Evolutionary conservation across 2,113 vertebrate genomes (phyloP), one percentile per base, ranked within the genome.

Genomic region (Proteles cristata): DNA sequence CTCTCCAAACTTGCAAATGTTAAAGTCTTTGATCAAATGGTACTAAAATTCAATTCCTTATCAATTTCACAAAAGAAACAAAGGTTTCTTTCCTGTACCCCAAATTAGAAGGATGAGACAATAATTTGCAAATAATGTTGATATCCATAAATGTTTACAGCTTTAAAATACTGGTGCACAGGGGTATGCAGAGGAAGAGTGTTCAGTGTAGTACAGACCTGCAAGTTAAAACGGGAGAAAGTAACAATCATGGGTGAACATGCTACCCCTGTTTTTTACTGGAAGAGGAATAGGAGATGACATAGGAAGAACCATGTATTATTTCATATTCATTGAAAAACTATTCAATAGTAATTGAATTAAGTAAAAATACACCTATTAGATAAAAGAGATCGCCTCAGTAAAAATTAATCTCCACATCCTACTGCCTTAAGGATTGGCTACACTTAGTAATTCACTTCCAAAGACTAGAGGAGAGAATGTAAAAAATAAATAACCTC

Each of bases 41-140:
- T 86, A 91, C 48, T 79, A 71, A 85, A 71, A 80, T 63, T 39
- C 19, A 7, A 88, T 35, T 50, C 10, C 6, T 25, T 63, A 33
- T 50, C n/a, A 55, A 43, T 93, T 90, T 73, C 15, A 80, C 31
- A 63, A 9, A 58, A 86, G n/a, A 86, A 88, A 63, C 6, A 12
- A 92, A 88, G 19, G 14, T 73, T 94, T 79, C 25, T 73, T 94
- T 79, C 25, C 31, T 94, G 25, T 11, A 71, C 5, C 2, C 7
- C 7, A 96, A 53, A 35, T 71, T 65, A 91, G 50, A 93, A 69
- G 17, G 5, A 73, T 79, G 0, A 88, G 28, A 77, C 4, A 91
- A 76, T 63, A 73, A 65, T 88, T 93, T 93, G 7, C 7, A 91
- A 94, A 55, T 88, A 94, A 88, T 39, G 25, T 71, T 63, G 12